A percentile compares a stretch with the other conserved stretches of the same genome.
Evolutionary conservation across 2,797 vertebrate genomes (phyloP).

Genomic region (Tadarida brasiliensis): DNA sequence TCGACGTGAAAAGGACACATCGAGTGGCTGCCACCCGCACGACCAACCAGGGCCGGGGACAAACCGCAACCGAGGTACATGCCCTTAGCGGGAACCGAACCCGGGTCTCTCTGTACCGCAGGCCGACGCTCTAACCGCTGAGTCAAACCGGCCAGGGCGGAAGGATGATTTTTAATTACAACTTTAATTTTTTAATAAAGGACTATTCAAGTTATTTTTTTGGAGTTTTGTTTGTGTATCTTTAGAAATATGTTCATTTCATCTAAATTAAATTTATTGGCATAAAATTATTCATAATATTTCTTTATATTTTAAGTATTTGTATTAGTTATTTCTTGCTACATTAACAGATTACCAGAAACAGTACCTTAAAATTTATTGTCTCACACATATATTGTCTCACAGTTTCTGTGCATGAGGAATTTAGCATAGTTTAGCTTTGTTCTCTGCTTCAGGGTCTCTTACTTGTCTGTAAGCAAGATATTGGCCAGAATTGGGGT

Average conservation of each 20-base stretch:
- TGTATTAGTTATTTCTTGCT: slow-evolving; percentile 7
- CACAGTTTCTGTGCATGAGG: not conserved
- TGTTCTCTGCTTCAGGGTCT: not conserved
- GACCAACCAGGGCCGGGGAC: too few species aligned
- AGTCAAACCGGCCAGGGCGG: too few species aligned
- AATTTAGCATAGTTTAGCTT: not conserved
- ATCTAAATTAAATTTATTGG: slow-evolving; percentile 39
- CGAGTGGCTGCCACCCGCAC: too few species aligned
- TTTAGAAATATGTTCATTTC: slow-evolving; percentile 22
- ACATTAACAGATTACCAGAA: not conserved
- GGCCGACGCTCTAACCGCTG: too few species aligned
- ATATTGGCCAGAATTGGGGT: not conserved
- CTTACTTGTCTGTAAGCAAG: not conserved
- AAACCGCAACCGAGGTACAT: too few species aligned
- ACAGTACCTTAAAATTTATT: not conserved
- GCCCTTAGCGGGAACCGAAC: too few species aligned
- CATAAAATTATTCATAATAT: slow-evolving; percentile 10
- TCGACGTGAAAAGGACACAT: too few species aligned
- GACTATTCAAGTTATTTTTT: not conserved
- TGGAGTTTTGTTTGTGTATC: not conserved
- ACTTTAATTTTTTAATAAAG: slow-evolving; percentile 37
- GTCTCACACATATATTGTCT: not conserved
- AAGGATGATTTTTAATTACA: slow-evolving; percentile 29
- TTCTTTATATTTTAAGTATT: slow-evolving; percentile 15
- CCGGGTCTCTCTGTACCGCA: too few species aligned